phyloP scores from a whole-genome alignment of 2,797 vertebrate genomes.

The Apogon talboti region DNA sequence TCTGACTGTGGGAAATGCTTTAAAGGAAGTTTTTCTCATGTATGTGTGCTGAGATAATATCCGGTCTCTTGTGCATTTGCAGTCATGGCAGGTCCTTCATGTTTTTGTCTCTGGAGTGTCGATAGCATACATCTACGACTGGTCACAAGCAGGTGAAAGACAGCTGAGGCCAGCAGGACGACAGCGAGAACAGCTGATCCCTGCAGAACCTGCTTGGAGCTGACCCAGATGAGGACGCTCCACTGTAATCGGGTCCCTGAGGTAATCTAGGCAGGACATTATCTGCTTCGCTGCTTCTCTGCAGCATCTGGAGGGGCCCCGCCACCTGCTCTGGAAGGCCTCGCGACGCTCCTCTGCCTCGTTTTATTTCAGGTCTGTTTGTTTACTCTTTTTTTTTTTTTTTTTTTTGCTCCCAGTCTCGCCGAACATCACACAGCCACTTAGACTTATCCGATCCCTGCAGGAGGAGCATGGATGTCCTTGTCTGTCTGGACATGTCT shows the following conservation, averaged over 20 bases:
- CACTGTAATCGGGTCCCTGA: constrained; percentile 74
- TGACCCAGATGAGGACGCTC: constrained; percentile 77
- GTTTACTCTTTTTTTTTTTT: constrained; percentile 33
- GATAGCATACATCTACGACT: constrained; percentile 16
- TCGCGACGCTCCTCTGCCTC: constrained; percentile 46
- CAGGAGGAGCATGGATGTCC: constrained; percentile 18
- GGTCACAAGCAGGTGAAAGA: constrained; percentile 76
- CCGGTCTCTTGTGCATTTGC: not conserved
- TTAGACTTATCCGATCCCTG: constrained; percentile 32
- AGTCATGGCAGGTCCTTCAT: not conserved
- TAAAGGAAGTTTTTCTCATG: not conserved
- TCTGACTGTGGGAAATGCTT: not conserved
- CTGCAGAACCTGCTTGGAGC: constrained; percentile 71
- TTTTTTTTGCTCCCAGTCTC: constrained; percentile 6
- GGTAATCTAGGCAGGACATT: constrained; percentile 78
- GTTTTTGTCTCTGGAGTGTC: constrained; percentile 14
- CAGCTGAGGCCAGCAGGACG: constrained; percentile 75
- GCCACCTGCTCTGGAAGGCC: constrained; percentile 70
- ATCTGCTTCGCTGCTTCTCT: constrained; percentile 71
- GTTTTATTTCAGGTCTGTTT: constrained; percentile 35
- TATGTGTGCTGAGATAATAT: not conserved
- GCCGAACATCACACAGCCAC: constrained; percentile 32
- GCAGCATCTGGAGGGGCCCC: constrained; percentile 71
- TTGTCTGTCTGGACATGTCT: constrained; percentile 21
- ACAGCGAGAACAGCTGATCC: constrained; percentile 74